These are phyloP conservation scores for Linurgus olivaceus DNA, from an alignment of 2,797 vertebrate species.

Conservation along the genomic window DNA sequence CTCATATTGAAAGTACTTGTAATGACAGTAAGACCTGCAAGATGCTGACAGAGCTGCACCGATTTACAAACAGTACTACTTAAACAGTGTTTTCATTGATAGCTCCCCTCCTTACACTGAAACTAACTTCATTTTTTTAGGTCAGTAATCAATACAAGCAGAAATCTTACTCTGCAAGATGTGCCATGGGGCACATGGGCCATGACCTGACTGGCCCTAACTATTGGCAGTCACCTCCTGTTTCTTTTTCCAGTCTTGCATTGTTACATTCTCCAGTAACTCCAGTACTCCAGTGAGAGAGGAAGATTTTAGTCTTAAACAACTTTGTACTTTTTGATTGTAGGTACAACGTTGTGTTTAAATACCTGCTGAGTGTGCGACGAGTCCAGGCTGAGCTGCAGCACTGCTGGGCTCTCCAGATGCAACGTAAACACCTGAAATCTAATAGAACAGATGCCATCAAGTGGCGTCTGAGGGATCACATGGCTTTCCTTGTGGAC, in stretches of 20 bases:
- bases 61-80: not conserved
- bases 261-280: not conserved
- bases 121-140: not conserved
- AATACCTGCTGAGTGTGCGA: slow-evolving; percentile 93
- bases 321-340: not conserved
- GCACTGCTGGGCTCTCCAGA: slow-evolving; percentile 97
- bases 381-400: slow-evolving; percentile 95
- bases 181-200: not conserved
- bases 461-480: slow-evolving; percentile 94
- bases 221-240: not conserved
- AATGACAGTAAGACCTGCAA: not conserved
- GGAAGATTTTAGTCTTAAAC: not conserved
- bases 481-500: slow-evolving; percentile 98
- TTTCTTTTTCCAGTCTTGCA: not conserved
- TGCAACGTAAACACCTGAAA: slow-evolving; percentile 94
- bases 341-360: slow-evolving; percentile 97
- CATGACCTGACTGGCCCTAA: not conserved
- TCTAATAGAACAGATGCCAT: slow-evolving; percentile 89
- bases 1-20: not conserved
- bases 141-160: not conserved
- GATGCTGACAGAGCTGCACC: not conserved
- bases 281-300: not conserved
- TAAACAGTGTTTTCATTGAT: not conserved
- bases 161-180: not conserved
- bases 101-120: not conserved